Base-by-base conservation (phyloP, 2,113 vertebrate genomes). In the Erythrocercus mccallii region DNA sequence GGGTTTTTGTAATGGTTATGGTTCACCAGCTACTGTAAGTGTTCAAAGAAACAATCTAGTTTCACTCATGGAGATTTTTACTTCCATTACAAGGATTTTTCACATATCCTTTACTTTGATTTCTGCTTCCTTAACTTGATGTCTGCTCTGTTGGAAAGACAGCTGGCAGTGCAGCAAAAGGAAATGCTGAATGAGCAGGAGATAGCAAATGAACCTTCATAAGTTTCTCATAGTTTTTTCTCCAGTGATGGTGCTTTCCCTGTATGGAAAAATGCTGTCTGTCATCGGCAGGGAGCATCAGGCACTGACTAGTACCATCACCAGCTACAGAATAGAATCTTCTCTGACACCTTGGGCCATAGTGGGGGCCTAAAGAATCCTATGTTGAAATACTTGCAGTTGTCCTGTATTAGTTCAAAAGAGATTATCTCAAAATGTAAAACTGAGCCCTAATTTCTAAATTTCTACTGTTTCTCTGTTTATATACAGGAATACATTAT, bases 121-220 rank as follows among this genome's bases (percentile, higher is more conserved):
- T 76, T 86, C n/a, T 22, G 1, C 45, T 82, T 94, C 54, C 81
- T 88, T 69, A 86, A 71, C 40, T 44, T 70, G 51, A 57, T 65
- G 33, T 93, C 50, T 84, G 23, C 72, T 71, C 74, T 77, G 54
- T 76, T 95, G 81, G 79, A 88, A 95, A 62, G 56, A 40, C 17
- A 76, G n/a, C 50, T 70, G n/a, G 27, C 85, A 88, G 48, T 22
- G 42, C 77, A 77, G 54, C 69, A 86, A 93, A 91, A 71, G 62
- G 72, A 95, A 97, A 88, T 54, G 60, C 30, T 77, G 50, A 76
- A 86, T 22, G 47, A 92, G 27, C 37, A 68, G 93, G 87, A 81
- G 48, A 73, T 5, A 88, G 27, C 73, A 92, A 88, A 74, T 5
- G 21, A 76, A 76, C 24, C n/a, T 69, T 57, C 12, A 0, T 45